Evolutionary conservation across 2,797 vertebrate species (phyloP).

Genomic region (Cuculus canorus): DNA sequence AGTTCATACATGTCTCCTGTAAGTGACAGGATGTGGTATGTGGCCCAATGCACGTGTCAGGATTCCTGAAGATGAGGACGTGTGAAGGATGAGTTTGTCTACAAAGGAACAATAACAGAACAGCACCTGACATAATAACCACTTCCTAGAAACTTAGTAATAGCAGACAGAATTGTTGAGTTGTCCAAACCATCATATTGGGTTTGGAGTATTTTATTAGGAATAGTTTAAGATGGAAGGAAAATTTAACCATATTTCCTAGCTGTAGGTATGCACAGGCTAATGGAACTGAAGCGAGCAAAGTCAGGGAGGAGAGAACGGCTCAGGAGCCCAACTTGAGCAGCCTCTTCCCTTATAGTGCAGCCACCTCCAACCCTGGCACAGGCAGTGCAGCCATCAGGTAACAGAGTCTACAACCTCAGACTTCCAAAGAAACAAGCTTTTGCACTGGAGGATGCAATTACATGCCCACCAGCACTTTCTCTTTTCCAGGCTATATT

Average conservation of each 20-base stretch:
- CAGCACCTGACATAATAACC: neutral
- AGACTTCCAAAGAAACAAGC: neutral
- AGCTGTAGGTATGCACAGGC: neutral
- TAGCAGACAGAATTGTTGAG: neutral
- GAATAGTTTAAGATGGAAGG: neutral
- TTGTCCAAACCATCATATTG: neutral
- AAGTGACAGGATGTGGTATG: neutral
- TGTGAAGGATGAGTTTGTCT: neutral
- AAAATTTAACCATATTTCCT: neutral
- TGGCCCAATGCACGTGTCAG: neutral
- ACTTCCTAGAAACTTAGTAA: neutral
- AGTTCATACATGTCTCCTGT: neutral
- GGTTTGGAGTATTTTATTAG: neutral
- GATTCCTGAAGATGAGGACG: neutral
- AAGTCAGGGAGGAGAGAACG: neutral
- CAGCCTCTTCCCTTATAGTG: neutral
- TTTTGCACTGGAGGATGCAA: neutral
- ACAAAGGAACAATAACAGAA: neutral
- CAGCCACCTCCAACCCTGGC: neutral
- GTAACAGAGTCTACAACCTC: neutral
- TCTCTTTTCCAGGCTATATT: neutral
- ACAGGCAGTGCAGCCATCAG: fast-evolving
- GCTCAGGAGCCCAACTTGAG: fast-evolving
- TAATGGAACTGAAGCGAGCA: neutral
- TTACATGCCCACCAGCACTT: neutral